Evolutionary conservation across 2,797 vertebrate genomes (phyloP).

Genomic region (Cirrhinus molitorella): DNA sequence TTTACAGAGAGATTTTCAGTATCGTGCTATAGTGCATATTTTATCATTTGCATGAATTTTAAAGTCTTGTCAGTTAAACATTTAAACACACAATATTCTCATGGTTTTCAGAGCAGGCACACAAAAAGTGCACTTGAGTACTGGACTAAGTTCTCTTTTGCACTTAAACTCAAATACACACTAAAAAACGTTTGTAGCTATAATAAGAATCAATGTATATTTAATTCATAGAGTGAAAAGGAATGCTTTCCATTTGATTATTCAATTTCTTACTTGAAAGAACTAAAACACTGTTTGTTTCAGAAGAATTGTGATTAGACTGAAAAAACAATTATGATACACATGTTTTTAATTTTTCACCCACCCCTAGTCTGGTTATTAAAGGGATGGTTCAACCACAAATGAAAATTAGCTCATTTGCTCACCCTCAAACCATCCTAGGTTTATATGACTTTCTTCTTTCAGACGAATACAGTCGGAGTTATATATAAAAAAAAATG

Average conservation of each 20-base stretch:
- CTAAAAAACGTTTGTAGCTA: too few species aligned
- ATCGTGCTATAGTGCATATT: background rate
- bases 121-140: background rate
- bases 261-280: background rate
- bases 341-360: background rate
- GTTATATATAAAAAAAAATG: too few species aligned
- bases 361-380: background rate
- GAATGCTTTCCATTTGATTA: too few species aligned
- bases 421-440: too few species aligned
- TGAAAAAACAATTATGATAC: background rate
- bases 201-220: too few species aligned
- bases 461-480: too few species aligned
- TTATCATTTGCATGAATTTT: background rate
- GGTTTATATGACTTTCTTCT: too few species aligned
- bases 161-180: conserved; percentile 7
- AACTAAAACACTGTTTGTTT: background rate
- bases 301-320: too few species aligned
- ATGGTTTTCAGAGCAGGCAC: background rate
- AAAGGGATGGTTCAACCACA: background rate
- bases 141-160: background rate
- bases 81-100: background rate
- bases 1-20: background rate
- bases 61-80: background rate
- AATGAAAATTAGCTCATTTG: too few species aligned
- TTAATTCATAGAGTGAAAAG: too few species aligned